Conservation (phyloP, 1,140 invertebrate species). For the Telenomus remus region DNA sequence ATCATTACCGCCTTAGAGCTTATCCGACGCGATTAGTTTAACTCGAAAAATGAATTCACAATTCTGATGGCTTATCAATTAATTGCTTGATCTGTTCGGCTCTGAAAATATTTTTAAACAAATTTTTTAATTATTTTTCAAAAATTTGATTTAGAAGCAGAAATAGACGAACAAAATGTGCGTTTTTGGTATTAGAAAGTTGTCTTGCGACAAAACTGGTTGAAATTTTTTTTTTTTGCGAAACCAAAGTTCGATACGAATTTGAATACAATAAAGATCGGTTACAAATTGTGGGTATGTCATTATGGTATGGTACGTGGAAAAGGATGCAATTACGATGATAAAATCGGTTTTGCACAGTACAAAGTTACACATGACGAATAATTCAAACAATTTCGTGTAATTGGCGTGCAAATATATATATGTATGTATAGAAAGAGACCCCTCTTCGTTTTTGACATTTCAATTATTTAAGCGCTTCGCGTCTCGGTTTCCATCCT, state of each 20-base stretch:
- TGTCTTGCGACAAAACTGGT: not conserved
- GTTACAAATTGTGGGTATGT: conserved; percentile 41
- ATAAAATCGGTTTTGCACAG: conserved; percentile 29
- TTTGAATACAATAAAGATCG: conserved; percentile 51
- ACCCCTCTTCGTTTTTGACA: not conserved
- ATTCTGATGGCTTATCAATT: conserved; percentile 8
- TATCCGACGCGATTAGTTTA: conserved; percentile 46
- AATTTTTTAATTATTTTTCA: too few relatives aligned
- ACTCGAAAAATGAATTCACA: conserved; percentile 45
- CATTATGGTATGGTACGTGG: conserved; percentile 41
- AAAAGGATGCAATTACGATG: conserved; percentile 43
- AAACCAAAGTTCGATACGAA: conserved; percentile 27
- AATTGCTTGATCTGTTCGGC: too few relatives aligned
- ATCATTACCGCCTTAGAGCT: conserved; percentile 40
- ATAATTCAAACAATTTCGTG: conserved; percentile 36
- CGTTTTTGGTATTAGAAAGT: too few relatives aligned
- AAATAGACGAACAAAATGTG: too few relatives aligned
- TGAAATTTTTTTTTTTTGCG: conserved; percentile 1
- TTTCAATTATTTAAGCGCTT: conserved; percentile 8
- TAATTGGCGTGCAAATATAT: conserved; percentile 17
- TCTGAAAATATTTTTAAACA: too few relatives aligned
- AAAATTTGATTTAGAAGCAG: too few relatives aligned
- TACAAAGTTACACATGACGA: conserved; percentile 34
- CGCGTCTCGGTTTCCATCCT: not conserved
- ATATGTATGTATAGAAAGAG: not conserved